Conservation (phyloP, 2,888 invertebrate species). For the Tachina fera region DNA sequence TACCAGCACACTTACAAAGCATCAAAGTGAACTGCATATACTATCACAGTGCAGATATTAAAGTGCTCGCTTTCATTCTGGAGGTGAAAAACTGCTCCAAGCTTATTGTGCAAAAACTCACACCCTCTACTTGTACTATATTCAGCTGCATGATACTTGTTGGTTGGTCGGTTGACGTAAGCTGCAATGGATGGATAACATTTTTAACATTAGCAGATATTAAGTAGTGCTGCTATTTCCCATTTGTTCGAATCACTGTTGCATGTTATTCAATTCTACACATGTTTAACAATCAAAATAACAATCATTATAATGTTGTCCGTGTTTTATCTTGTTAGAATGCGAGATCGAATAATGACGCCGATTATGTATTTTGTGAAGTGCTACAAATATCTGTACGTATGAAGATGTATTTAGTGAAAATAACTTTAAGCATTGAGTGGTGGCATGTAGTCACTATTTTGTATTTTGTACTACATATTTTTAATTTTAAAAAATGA, state of each 20-base stretch:
- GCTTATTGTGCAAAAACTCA: constrained; percentile 6
- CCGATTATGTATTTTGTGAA: constrained; percentile 20
- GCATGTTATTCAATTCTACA: constrained; percentile 25
- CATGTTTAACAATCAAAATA: constrained; percentile 57
- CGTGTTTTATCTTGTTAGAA: not conserved
- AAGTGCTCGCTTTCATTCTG: constrained; percentile 8
- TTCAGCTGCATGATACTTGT: constrained; percentile 44
- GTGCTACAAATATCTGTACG: not conserved
- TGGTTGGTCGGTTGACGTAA: constrained; percentile 10
- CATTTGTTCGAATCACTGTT: constrained; percentile 9
- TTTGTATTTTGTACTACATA: no score
- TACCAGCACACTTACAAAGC: not conserved
- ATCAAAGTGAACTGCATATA: constrained; percentile 27
- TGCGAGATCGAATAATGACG: constrained; percentile 17
- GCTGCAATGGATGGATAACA: not conserved
- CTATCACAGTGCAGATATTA: constrained; percentile 1
- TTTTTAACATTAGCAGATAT: constrained; percentile 31
- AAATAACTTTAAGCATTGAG: not conserved
- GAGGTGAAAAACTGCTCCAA: not conserved
- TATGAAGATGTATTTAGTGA: not conserved
- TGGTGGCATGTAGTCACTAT: no score
- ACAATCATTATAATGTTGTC: constrained; percentile 42
- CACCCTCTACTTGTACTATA: constrained; percentile 34
- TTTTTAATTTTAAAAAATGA: no score
- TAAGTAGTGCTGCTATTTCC: constrained; percentile 19